Evolutionary conservation across 2,797 vertebrate genomes (phyloP).

Genomic region (Naso thynnoides): DNA sequence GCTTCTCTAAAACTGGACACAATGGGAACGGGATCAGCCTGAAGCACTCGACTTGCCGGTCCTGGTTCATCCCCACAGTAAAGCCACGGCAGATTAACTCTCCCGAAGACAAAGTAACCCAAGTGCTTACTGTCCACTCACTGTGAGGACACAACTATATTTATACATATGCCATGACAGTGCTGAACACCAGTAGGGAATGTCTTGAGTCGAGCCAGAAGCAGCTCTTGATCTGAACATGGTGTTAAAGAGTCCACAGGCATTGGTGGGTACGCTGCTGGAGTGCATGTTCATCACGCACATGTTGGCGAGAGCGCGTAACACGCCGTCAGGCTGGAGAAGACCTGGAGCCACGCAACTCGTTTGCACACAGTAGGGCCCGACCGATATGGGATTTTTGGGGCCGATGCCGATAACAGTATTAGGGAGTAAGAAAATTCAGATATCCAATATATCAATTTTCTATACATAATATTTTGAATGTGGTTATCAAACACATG

Average conservation of each 20-base stretch:
- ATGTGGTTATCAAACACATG: no score
- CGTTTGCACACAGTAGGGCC: no score
- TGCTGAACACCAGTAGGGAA: conserved; percentile 91
- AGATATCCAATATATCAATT: no score
- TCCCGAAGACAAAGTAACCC: conserved; percentile 84
- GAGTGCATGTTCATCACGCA: conserved; percentile 99
- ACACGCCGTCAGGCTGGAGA: conserved; percentile 93
- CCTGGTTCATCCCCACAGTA: conserved; percentile 94
- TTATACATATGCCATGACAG: not conserved
- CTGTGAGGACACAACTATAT: not conserved
- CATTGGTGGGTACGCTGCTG: conserved; percentile 85
- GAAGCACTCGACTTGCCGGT: conserved; percentile 90
- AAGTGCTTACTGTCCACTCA: conserved; percentile 12
- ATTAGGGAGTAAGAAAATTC: no score
- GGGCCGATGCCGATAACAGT: no score
- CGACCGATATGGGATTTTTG: no score
- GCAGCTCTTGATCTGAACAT: conserved; percentile 89
- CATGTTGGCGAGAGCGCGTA: conserved; percentile 98
- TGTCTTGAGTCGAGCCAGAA: conserved; percentile 87
- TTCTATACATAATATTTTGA: no score
- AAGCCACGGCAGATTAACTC: conserved; percentile 93
- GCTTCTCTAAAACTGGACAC: conserved; percentile 91
- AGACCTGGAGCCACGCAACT: conserved; percentile 68
- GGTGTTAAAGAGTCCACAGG: conserved; percentile 92
- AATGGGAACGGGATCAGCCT: conserved; percentile 86